Conservation (phyloP, 2,797 vertebrate genomes). For the Melanotaenia boesemani region DNA sequence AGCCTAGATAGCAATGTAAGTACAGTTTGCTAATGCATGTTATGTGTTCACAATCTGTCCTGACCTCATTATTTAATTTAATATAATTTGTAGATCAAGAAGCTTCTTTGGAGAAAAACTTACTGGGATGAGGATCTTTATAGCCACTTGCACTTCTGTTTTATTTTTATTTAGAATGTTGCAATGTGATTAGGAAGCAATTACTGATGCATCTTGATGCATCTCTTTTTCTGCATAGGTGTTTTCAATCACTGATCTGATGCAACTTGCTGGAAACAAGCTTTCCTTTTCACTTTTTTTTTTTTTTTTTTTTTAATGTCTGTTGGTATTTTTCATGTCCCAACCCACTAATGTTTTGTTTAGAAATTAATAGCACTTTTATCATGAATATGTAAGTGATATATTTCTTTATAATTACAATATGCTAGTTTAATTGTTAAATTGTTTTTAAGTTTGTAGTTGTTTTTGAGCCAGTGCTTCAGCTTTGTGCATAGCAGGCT, state of each 20-base stretch:
- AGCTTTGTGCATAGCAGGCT: slow-evolving; percentile 6
- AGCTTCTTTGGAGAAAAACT: neutral
- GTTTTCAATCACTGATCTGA: neutral
- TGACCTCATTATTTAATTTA: neutral
- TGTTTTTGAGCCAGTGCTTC: neutral
- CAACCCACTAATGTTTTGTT: too few relatives aligned
- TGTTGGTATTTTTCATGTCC: neutral
- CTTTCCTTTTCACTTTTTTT: neutral
- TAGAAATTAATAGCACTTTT: neutral
- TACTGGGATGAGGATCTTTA: neutral
- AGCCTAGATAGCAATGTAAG: neutral
- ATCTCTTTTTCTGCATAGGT: too few relatives aligned
- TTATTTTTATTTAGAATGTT: too few relatives aligned
- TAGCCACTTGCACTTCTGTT: too few relatives aligned
- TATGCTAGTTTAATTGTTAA: neutral
- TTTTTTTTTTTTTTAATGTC: neutral
- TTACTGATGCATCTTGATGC: too few relatives aligned
- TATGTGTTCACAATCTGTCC: neutral
- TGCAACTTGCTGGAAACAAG: neutral
- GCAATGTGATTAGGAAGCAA: too few relatives aligned
- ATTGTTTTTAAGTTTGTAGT: neutral
- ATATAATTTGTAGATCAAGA: slow-evolving; percentile 5
- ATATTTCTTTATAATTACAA: neutral
- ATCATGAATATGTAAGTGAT: too few relatives aligned
- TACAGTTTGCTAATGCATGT: neutral